Evolutionary conservation across 2,797 vertebrate genomes (phyloP).

Genomic region (Pteropus rufus): DNA sequence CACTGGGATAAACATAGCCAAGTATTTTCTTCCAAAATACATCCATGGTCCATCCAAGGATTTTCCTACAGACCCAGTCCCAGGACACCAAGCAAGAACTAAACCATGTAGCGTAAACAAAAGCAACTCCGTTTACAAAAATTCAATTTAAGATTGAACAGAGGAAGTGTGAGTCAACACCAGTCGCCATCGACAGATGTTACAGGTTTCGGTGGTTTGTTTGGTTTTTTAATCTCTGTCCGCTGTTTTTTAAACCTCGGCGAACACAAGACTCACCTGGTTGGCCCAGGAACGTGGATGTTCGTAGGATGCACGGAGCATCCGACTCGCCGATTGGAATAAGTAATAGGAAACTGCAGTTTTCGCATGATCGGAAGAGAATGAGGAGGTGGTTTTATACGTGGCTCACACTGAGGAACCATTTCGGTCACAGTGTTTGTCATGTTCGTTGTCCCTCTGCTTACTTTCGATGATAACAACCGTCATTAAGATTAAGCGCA

Average conservation of each 20-base stretch:
- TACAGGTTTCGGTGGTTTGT: background rate
- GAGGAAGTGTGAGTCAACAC: constrained; percentile 63
- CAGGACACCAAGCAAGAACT: constrained; percentile 56
- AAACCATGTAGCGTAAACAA: constrained; percentile 60
- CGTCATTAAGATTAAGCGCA: background rate
- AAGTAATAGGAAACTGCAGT: background rate
- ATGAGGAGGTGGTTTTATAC: background rate
- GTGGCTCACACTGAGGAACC: background rate
- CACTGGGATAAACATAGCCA: constrained; percentile 62
- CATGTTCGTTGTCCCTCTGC: background rate
- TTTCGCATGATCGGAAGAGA: background rate
- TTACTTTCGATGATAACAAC: background rate
- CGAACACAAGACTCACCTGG: constrained; percentile 33
- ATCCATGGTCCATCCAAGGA: constrained; percentile 44
- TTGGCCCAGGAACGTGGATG: background rate
- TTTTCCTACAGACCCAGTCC: constrained; percentile 58
- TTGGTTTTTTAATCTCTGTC: background rate
- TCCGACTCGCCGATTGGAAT: background rate
- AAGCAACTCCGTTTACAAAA: constrained; percentile 66
- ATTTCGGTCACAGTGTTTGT: background rate
- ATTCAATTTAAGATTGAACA: constrained; percentile 7
- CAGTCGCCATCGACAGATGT: constrained; percentile 48
- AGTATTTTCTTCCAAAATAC: constrained; percentile 70
- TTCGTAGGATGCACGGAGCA: background rate
- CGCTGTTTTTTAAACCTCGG: background rate